phyloP scores from a whole-genome alignment of 2,797 vertebrate species.

The Menidia menidia region DNA sequence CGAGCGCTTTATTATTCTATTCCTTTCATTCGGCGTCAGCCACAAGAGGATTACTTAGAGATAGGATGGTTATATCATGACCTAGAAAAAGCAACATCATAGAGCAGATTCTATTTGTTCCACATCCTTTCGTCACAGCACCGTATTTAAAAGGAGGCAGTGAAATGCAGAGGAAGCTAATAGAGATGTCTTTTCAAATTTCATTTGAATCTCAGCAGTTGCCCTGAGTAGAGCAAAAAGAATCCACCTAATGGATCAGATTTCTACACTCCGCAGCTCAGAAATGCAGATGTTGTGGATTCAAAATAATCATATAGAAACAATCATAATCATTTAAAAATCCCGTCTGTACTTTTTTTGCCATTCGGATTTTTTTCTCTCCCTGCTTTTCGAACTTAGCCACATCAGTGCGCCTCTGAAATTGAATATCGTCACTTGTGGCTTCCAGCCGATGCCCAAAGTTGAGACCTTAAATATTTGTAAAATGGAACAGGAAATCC shows the following conservation, averaged over 20 bases:
- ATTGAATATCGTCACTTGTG: conserved; percentile 2
- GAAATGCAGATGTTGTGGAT: conserved; percentile 33
- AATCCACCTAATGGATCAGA: conserved; percentile 14
- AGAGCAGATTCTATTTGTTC: conserved; percentile 80
- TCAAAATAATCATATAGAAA: neutral
- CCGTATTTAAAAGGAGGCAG: conserved; percentile 55
- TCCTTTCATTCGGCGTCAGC: conserved; percentile 77
- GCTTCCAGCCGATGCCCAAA: conserved; percentile 25
- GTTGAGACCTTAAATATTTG: conserved; percentile 37
- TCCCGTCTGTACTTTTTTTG: neutral
- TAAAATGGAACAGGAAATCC: conserved; percentile 46
- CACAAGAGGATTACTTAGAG: conserved; percentile 77
- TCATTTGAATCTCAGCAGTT: conserved; percentile 46
- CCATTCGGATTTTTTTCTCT: conserved; percentile 7
- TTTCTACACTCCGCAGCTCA: conserved; percentile 8
- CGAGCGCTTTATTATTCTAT: conserved; percentile 76
- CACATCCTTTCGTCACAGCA: conserved; percentile 70
- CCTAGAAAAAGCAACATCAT: conserved; percentile 84
- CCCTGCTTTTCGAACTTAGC: neutral
- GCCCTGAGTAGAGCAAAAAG: conserved; percentile 32
- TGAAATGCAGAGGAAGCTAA: conserved; percentile 61
- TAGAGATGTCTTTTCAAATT: conserved; percentile 64
- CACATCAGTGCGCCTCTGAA: conserved; percentile 5
- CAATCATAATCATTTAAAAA: too few relatives aligned
- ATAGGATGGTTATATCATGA: conserved; percentile 83